phyloP scores from a whole-genome alignment of 2,113 vertebrate genomes.

The Pseudonaja textilis region DNA sequence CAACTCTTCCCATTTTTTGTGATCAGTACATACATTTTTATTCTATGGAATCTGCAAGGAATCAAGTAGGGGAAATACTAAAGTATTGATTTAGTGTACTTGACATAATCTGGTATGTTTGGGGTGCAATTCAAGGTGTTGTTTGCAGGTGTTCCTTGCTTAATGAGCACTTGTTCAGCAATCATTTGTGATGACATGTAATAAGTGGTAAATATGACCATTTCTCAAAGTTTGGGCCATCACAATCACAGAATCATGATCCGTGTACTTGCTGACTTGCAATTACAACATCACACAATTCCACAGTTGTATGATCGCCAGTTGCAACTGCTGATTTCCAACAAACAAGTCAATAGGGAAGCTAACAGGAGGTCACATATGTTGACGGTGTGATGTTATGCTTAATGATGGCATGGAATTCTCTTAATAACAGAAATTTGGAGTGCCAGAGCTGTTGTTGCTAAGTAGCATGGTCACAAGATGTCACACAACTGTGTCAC shows the following conservation, averaged over 20 bases:
- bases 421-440: neutral
- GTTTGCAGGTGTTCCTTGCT: neutral
- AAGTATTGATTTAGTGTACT: neutral
- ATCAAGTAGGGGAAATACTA: neutral
- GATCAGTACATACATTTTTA: neutral
- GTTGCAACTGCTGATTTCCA: neutral
- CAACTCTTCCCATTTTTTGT: neutral
- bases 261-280: neutral
- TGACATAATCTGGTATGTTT: neutral
- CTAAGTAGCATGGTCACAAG: neutral
- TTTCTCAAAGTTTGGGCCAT: neutral
- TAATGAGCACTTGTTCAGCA: neutral
- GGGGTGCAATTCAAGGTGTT: neutral
- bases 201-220: neutral
- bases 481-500: neutral
- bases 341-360: neutral
- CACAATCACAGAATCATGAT: neutral
- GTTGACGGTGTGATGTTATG: neutral
- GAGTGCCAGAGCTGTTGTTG: neutral
- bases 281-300: neutral
- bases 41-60: neutral
- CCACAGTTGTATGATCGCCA: neutral
- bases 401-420: neutral
- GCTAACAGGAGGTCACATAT: neutral
- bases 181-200: neutral